Conservation (phyloP, 2,113 vertebrate genomes). For the rat (Rattus norvegicus) region DNA sequence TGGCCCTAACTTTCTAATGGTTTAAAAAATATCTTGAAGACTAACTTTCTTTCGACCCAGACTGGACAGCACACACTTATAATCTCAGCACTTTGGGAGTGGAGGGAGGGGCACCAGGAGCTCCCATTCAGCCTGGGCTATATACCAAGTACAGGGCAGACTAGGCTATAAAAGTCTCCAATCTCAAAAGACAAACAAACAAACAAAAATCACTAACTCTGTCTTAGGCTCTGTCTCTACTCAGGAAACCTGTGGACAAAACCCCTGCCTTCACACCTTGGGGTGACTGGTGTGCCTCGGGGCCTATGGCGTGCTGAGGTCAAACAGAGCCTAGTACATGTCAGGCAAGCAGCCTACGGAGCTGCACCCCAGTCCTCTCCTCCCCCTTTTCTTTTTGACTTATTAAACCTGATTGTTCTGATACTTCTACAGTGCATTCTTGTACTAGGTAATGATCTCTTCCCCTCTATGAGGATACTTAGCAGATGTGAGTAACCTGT, state of each 20-base stretch:
- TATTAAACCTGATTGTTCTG: constrained; percentile 43
- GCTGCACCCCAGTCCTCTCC: neutral
- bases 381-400: neutral
- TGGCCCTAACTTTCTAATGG: constrained; percentile 7
- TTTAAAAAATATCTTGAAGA: constrained; percentile 25
- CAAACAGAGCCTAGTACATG: neutral
- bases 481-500: constrained; percentile 22
- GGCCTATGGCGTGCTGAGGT: neutral
- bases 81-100: neutral
- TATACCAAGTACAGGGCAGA: neutral
- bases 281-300: rapidly evolving
- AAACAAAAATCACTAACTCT: too few relatives aligned
- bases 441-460: neutral
- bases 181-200: neutral
- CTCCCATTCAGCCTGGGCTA: neutral
- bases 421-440: constrained; percentile 44
- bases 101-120: neutral
- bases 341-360: neutral
- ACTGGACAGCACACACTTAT: neutral
- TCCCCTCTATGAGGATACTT: constrained; percentile 25
- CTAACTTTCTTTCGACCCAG: neutral
- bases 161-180: neutral
- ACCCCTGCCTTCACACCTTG: neutral
- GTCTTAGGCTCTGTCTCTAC: neutral
- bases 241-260: constrained; percentile 13